phyloP scores from a whole-genome alignment of 2,113 vertebrate species.

The Rhineura floridana region DNA sequence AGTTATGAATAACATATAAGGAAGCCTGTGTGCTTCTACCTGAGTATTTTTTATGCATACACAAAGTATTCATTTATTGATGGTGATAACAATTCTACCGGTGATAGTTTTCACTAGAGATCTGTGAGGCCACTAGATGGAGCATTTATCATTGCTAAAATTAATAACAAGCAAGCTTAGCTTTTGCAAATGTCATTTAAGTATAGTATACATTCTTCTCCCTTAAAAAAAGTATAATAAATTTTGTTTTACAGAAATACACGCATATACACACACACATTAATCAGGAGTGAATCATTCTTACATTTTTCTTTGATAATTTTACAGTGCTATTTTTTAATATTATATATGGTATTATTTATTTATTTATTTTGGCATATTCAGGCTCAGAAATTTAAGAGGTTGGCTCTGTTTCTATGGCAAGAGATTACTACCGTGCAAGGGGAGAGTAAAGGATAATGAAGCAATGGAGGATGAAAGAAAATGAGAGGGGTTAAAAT shows the following conservation, averaged over 20 bases:
- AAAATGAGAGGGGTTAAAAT: constrained; percentile 2
- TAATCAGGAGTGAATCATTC: too few species aligned
- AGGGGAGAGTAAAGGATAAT: constrained; percentile 30
- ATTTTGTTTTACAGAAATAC: neutral
- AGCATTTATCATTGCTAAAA: constrained; percentile 66
- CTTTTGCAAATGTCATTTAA: constrained; percentile 12
- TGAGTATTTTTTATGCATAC: neutral
- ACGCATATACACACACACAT: too few species aligned
- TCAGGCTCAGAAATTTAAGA: constrained; percentile 3
- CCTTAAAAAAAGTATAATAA: neutral
- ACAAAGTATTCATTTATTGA: constrained; percentile 2
- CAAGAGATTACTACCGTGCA: constrained; percentile 20
- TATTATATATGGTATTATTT: neutral
- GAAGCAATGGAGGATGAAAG: constrained; percentile 3
- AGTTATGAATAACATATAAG: neutral
- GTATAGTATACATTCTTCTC: neutral
- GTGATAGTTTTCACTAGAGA: constrained; percentile 41
- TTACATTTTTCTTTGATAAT: neutral
- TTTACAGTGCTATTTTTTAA: neutral
- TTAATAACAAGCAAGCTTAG: neutral
- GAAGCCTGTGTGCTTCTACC: neutral
- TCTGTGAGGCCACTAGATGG: constrained; percentile 76
- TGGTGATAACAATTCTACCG: neutral
- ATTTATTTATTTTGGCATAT: neutral
- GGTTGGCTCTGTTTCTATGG: neutral